Conservation (phyloP, 2,888 invertebrate species). For the Meta bourneti region DNA sequence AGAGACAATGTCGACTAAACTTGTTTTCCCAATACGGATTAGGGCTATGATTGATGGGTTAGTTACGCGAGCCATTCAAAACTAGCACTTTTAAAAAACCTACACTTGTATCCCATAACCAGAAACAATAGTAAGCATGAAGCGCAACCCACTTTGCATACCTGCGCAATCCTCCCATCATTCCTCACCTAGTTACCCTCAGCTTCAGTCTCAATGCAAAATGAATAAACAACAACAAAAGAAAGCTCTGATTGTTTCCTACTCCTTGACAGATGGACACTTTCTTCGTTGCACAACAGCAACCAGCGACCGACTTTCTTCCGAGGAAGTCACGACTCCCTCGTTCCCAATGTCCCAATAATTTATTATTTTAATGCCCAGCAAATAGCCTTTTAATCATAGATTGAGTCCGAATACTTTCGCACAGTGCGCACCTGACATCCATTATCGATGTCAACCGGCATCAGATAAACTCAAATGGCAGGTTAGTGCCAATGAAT, state of each 20-base stretch:
- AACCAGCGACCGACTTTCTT: background rate
- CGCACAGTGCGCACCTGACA: conserved; percentile 42
- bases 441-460: conserved; percentile 50
- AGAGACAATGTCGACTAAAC: too few species aligned
- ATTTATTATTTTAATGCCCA: conserved; percentile 37
- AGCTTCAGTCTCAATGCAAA: background rate
- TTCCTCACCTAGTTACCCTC: too few species aligned
- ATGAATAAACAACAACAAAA: background rate
- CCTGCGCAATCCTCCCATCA: too few species aligned
- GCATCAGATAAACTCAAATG: conserved; percentile 61
- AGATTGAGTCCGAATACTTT: conserved; percentile 24
- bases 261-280: background rate
- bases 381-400: conserved; percentile 42
- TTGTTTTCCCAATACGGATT: too few species aligned
- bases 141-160: too few species aligned
- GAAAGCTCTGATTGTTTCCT: background rate
- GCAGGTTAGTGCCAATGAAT: conserved; percentile 63
- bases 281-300: background rate
- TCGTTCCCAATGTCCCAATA: background rate
- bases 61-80: too few species aligned
- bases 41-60: too few species aligned
- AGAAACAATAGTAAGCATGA: too few species aligned
- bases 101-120: too few species aligned
- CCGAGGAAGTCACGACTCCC: conserved; percentile 1
- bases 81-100: too few species aligned